phyloP scores from a whole-genome alignment of 1,140 invertebrate genomes.

The Bemisia tabaci region DNA sequence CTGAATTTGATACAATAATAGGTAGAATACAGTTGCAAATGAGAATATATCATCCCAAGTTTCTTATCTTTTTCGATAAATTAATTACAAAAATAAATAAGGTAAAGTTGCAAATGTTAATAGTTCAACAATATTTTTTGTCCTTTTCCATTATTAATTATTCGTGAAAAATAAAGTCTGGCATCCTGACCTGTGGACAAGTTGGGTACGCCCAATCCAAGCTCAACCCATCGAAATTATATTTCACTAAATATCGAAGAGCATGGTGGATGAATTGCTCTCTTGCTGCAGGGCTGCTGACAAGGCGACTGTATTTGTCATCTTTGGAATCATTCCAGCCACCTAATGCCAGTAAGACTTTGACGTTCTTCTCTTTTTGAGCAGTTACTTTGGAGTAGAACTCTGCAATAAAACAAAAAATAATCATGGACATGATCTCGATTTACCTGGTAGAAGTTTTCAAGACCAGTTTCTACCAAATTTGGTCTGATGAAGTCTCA shows the following conservation, averaged over 20 bases:
- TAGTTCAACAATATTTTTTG: too few species aligned
- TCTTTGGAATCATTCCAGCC: conserved; percentile 79
- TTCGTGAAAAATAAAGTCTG: neutral
- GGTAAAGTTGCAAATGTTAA: too few species aligned
- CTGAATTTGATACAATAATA: too few species aligned
- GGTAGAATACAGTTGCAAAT: too few species aligned
- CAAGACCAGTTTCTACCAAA: too few species aligned
- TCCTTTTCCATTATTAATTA: neutral
- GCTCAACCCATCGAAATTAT: conserved; percentile 69
- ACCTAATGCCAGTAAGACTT: conserved; percentile 49
- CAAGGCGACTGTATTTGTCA: conserved; percentile 65
- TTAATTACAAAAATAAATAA: too few species aligned
- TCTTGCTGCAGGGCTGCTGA: conserved; percentile 53
- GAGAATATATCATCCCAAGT: too few species aligned
- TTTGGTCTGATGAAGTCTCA: too few species aligned
- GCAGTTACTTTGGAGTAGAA: conserved; percentile 48
- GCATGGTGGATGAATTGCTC: conserved; percentile 54
- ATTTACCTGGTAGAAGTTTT: too few species aligned
- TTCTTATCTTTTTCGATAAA: too few species aligned
- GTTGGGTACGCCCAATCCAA: conserved; percentile 83
- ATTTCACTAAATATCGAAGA: conserved; percentile 58
- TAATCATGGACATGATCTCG: too few species aligned
- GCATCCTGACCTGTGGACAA: conserved; percentile 58
- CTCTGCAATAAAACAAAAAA: conserved; percentile 26
- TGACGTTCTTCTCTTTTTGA: conserved; percentile 38